Evolutionary conservation across 2,797 vertebrate genomes (phyloP).

Genomic region (Melanitta fusca): DNA sequence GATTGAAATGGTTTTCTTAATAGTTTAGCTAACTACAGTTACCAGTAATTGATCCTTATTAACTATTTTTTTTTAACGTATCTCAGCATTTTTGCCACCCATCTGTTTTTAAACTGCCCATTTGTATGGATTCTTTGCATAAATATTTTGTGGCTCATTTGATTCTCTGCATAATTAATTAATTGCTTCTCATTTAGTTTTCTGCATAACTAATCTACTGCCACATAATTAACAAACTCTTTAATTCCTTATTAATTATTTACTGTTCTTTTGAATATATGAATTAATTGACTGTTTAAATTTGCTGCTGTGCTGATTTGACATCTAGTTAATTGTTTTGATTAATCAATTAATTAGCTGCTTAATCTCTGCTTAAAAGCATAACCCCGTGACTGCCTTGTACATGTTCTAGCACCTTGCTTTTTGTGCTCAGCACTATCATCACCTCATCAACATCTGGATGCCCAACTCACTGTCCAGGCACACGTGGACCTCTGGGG

Average conservation of each 20-base stretch:
- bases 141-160: conserved; percentile 73
- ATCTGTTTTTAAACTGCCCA: conserved; percentile 61
- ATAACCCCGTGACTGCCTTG: conserved; percentile 46
- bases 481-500: not conserved
- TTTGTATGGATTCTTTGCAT: conserved; percentile 54
- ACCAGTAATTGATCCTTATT: conserved; percentile 27
- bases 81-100: conserved; percentile 48
- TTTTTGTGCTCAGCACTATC: not conserved
- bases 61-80: not conserved
- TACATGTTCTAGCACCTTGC: not conserved
- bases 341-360: conserved; percentile 70
- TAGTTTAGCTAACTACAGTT: conserved; percentile 26
- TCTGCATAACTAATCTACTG: conserved; percentile 67
- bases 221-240: conserved; percentile 69
- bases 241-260: conserved; percentile 71
- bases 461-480: not conserved
- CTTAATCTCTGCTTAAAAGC: conserved; percentile 56
- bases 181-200: conserved; percentile 69
- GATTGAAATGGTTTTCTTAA: conserved; percentile 34
- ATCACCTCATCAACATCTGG: not conserved
- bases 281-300: conserved; percentile 69
- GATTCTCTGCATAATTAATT: conserved; percentile 70
- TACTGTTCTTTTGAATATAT: conserved; percentile 68
- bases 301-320: conserved; percentile 55
- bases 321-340: conserved; percentile 66